These are phyloP conservation scores for Eucidaris tribuloides DNA, from an alignment of 35 echinoderm and acorn worm species.

Conservation along the genomic window DNA sequence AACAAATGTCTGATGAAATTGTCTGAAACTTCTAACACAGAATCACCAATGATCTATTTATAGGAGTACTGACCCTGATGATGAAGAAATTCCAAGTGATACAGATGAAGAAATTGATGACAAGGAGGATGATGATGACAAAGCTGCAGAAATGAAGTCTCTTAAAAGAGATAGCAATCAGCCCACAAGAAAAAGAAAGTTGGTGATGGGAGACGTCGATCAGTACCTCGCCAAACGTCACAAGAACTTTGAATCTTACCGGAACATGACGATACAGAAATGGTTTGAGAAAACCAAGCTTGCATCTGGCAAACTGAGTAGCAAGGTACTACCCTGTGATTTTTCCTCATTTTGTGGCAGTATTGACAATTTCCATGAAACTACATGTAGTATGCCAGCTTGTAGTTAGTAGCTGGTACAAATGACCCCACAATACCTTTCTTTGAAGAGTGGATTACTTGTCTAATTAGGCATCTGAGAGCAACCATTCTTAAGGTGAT, in stretches of 20 bases:
- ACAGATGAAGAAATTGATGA: constrained; percentile 8
- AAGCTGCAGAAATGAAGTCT: background rate
- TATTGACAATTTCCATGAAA: background rate
- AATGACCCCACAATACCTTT: no score
- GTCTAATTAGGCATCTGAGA: no score
- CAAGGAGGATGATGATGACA: background rate
- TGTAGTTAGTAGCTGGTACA: no score
- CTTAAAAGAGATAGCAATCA: background rate
- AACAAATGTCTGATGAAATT: background rate
- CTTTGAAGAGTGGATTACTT: no score
- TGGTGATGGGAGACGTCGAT: constrained; percentile 19
- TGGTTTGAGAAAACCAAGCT: constrained; percentile 83
- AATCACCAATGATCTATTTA: background rate
- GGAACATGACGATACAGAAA: constrained; percentile 61
- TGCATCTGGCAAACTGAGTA: constrained; percentile 47
- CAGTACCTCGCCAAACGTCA: constrained; percentile 69
- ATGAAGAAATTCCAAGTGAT: constrained; percentile 65
- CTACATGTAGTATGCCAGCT: no score
- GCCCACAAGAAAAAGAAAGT: constrained; percentile 33
- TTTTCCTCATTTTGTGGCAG: background rate
- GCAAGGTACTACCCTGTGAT: constrained; percentile 37
- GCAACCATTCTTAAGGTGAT: no score
- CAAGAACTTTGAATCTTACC: constrained; percentile 54
- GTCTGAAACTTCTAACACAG: background rate
- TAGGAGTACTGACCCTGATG: background rate